A percentile compares a stretch with the other conserved stretches of the same genome.
Conservation (phyloP, 2,888 invertebrate species). For the Neocrepidodera transversa region DNA sequence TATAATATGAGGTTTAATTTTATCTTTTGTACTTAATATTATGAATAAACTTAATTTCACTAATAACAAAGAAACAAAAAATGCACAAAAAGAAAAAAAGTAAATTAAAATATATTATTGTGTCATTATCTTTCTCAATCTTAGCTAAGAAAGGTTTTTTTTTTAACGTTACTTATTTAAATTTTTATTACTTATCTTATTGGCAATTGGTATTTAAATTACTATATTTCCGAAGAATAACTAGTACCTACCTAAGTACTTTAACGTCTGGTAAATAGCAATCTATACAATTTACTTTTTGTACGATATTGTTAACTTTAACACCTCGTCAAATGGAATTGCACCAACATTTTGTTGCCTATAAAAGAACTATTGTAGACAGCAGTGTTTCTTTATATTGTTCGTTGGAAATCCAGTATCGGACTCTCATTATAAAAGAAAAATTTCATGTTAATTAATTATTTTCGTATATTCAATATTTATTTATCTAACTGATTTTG, state of each 20-base stretch:
- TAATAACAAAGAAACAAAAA: too few species aligned
- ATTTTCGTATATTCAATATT: too few species aligned
- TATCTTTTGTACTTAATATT: too few species aligned
- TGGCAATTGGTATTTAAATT: not conserved
- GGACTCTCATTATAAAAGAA: too few species aligned
- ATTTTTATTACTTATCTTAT: not conserved
- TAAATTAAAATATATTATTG: too few species aligned
- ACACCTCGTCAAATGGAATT: conserved; percentile 11
- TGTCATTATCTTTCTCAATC: too few species aligned
- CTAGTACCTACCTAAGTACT: not conserved
- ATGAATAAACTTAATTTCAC: too few species aligned
- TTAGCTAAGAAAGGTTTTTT: too few species aligned
- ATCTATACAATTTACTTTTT: conserved; percentile 3
- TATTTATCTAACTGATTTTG: too few species aligned
- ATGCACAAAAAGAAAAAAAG: too few species aligned
- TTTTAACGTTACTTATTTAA: not conserved
- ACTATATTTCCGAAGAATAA: not conserved
- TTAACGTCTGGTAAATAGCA: not conserved
- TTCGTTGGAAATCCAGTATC: not conserved
- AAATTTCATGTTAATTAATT: too few species aligned
- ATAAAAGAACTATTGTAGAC: conserved; percentile 42
- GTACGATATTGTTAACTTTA: conserved; percentile 12
- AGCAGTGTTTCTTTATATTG: conserved; percentile 28
- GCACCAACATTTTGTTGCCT: conserved; percentile 29
- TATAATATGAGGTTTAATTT: too few species aligned